phyloP scores from a whole-genome alignment of 2,888 invertebrate genomes.

The Trissolcus japonicus region DNA sequence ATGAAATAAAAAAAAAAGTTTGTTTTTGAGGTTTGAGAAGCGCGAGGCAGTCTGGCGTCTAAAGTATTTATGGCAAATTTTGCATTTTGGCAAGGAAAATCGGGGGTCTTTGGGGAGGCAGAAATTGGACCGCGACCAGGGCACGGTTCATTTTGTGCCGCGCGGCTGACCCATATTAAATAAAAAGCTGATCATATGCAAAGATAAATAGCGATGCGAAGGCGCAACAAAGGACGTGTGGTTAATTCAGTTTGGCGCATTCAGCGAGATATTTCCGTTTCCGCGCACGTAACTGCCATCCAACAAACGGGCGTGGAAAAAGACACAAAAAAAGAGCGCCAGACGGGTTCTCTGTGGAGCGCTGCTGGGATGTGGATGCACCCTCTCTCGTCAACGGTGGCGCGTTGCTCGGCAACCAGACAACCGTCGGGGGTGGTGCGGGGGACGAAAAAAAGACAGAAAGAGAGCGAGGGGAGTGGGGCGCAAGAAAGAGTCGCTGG shows the following conservation, averaged over 20 bases:
- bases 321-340: not conserved
- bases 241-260: conserved; percentile 52
- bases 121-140: conserved; percentile 43
- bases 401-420: conserved; percentile 60
- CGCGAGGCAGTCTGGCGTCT: no score
- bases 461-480: conserved; percentile 30
- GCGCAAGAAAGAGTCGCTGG: conserved; percentile 24
- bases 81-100: not conserved
- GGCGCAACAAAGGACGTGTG: conserved; percentile 39
- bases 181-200: conserved; percentile 33
- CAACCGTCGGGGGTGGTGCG: conserved; percentile 54
- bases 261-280: conserved; percentile 54
- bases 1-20: no score
- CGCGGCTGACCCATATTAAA: conserved; percentile 32
- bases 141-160: conserved; percentile 29
- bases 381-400: conserved; percentile 51
- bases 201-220: conserved; percentile 34
- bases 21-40: not conserved
- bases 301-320: conserved; percentile 23
- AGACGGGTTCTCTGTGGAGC: conserved; percentile 24
- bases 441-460: conserved; percentile 21
- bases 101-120: not conserved
- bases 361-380: conserved; percentile 48
- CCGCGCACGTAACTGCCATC: conserved; percentile 49
- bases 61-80: no score